Percentiles rank a stretch among this genome's conserved stretches.
Evolutionary conservation across 2,113 vertebrate genomes (phyloP).

Genomic region (Carassius carassius): DNA sequence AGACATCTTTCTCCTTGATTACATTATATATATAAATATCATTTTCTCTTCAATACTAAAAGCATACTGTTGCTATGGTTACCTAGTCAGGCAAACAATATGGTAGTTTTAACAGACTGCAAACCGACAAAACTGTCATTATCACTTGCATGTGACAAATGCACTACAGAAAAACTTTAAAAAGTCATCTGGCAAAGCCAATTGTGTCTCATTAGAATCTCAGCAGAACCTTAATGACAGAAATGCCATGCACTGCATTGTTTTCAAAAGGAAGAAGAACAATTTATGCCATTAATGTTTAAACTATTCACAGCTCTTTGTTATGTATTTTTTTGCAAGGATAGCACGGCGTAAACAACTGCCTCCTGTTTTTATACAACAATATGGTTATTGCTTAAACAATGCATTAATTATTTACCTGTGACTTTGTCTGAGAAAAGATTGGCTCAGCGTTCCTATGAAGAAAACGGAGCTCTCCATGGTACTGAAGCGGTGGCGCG

Average conservation of each 20-base stretch:
- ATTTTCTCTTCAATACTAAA: neutral
- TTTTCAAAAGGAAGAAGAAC: neutral
- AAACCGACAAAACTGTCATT: neutral
- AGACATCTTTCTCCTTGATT: neutral
- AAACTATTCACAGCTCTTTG: neutral
- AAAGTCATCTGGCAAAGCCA: neutral
- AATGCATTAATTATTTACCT: neutral
- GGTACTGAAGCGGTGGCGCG: constrained; percentile 68
- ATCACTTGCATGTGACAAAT: neutral
- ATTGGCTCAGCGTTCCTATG: neutral
- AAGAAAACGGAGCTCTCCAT: constrained; percentile 65
- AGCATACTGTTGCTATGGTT: neutral
- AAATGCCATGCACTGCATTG: neutral
- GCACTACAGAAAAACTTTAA: neutral
- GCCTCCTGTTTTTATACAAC: neutral
- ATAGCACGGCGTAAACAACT: neutral
- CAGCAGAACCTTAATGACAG: neutral
- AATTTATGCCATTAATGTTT: neutral
- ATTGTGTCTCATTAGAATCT: neutral
- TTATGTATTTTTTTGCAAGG: neutral
- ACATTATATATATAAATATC: neutral
- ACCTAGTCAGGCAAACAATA: neutral
- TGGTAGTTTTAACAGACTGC: neutral
- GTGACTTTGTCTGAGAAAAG: neutral
- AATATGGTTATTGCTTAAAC: neutral